A percentile compares a stretch with the other conserved stretches of the same genome.
Evolutionary conservation across 2,797 vertebrate genomes (phyloP).

Genomic region (Chanos chanos): DNA sequence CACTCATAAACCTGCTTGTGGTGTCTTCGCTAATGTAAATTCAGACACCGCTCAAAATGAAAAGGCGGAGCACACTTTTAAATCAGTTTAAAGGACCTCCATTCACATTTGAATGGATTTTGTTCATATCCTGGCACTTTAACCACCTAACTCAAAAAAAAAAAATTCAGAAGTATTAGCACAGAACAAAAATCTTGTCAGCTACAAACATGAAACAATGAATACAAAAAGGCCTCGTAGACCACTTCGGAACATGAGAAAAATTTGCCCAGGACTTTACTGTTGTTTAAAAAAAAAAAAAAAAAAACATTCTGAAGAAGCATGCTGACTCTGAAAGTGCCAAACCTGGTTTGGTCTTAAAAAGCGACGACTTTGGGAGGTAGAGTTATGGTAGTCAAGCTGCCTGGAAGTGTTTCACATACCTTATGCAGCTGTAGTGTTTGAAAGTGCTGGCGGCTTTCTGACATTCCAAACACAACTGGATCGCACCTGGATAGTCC

Average conservation of each 20-base stretch:
- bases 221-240: not conserved
- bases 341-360: not conserved
- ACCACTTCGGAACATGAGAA: not conserved
- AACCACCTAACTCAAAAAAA: no score
- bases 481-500: slow-evolving; percentile 97
- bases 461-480: slow-evolving; percentile 96
- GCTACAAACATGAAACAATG: no score
- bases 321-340: not conserved
- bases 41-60: no score
- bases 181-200: no score
- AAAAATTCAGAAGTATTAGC: no score
- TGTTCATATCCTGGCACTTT: no score
- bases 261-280: not conserved
- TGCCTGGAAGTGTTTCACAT: slow-evolving; percentile 29
- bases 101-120: no score
- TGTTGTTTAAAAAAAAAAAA: not conserved
- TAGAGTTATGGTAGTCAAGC: not conserved
- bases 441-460: slow-evolving; percentile 98
- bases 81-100: no score
- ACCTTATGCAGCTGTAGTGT: slow-evolving; percentile 99
- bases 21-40: no score
- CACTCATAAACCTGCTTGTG: no score
- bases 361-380: not conserved
- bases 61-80: no score
- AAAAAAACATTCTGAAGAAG: no score